These are phyloP conservation scores for Uromys caudimaculatus DNA, from an alignment of 2,797 vertebrate genomes.

Conservation along the genomic window DNA sequence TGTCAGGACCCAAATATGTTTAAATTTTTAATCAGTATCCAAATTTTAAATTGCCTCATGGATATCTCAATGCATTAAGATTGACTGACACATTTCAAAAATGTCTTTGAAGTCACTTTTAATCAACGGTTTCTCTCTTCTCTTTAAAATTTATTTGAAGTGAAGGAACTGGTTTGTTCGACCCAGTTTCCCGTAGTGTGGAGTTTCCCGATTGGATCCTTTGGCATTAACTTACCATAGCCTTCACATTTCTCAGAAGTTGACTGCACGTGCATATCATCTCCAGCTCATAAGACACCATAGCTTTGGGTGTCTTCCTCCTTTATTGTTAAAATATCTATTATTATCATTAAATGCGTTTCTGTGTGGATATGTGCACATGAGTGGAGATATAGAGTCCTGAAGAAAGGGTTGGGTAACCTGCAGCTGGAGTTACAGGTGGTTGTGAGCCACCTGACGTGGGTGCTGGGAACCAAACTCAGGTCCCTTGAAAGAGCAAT, in stretches of 20 bases:
- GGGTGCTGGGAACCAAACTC: not conserved
- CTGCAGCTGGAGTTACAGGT: not conserved
- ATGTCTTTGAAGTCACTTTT: slow-evolving; percentile 11
- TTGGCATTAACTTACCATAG: not conserved
- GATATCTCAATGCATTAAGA: not conserved
- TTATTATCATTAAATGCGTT: not conserved
- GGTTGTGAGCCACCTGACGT: not conserved
- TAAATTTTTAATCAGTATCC: slow-evolving; percentile 5
- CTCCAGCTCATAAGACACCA: not conserved
- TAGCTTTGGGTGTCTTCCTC: not conserved
- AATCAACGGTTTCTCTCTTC: not conserved
- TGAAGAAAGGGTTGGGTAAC: not conserved
- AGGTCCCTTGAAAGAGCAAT: not conserved
- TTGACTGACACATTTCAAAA: slow-evolving; percentile 24
- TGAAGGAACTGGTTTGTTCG: not conserved
- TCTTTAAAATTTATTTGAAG: slow-evolving; percentile 33
- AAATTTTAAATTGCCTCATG: slow-evolving; percentile 27
- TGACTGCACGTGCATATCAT: not conserved
- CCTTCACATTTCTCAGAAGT: slow-evolving; percentile 27
- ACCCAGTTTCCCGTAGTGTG: not conserved
- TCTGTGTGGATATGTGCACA: not conserved
- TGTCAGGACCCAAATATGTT: slow-evolving; percentile 41
- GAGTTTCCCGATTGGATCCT: slow-evolving; percentile 39
- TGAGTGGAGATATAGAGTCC: not conserved
- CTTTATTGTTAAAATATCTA: not conserved